Evolutionary conservation across 2,888 invertebrate species (phyloP).

Genomic region (Dryadula phaetusa): DNA sequence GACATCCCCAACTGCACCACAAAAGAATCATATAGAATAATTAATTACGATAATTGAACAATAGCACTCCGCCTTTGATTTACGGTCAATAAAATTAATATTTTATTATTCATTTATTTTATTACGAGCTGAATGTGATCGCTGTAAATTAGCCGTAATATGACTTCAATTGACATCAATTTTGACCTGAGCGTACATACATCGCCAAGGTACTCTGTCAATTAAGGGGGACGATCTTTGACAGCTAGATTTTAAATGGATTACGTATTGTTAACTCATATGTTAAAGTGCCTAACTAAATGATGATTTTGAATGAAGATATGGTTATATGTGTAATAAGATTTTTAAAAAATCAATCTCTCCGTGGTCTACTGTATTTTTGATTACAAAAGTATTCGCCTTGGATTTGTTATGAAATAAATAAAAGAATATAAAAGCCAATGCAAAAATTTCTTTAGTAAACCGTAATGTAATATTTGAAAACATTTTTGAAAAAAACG

Average conservation of each 20-base stretch:
- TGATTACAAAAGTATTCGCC: too few species aligned
- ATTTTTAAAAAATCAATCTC: too few species aligned
- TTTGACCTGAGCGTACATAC: neutral
- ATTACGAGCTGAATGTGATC: conserved; percentile 14
- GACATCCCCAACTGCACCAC: neutral
- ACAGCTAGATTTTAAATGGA: neutral
- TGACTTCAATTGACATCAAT: conserved; percentile 23
- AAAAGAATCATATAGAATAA: neutral
- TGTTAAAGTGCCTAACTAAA: neutral
- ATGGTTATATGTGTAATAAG: too few species aligned
- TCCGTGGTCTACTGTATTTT: too few species aligned
- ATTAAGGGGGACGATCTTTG: conserved; percentile 1
- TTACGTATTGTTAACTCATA: neutral
- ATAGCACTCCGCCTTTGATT: conserved; percentile 12
- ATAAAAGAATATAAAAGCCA: too few species aligned
- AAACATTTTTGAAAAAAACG: too few species aligned
- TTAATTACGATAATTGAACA: conserved; percentile 9
- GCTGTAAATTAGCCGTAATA: conserved; percentile 12
- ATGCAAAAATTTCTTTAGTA: too few species aligned
- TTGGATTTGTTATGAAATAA: too few species aligned
- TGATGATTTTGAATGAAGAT: neutral
- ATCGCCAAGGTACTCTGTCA: conserved; percentile 1
- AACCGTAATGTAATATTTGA: too few species aligned
- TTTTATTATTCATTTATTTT: conserved; percentile 25
- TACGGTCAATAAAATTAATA: conserved; percentile 7